Evolutionary conservation across 2,888 invertebrate genomes (phyloP).

Genomic region (Callinectes sapidus): DNA sequence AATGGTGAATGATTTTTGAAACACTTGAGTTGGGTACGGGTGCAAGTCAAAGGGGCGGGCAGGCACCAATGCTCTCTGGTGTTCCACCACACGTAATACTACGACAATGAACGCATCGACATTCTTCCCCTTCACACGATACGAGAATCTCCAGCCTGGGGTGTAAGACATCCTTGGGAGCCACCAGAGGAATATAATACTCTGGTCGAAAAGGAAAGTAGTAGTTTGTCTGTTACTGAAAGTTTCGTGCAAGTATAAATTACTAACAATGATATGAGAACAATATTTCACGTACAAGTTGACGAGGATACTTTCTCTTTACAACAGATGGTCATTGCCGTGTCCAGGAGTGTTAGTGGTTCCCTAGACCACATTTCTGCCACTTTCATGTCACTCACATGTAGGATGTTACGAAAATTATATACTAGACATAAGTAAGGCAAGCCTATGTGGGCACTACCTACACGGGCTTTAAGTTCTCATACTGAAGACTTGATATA

Average conservation of each 20-base stretch:
- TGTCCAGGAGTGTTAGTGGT: neutral
- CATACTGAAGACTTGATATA: neutral
- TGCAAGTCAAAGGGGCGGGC: neutral
- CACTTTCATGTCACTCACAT: neutral
- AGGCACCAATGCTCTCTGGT: neutral
- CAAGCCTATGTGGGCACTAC: slow-evolving; percentile 22
- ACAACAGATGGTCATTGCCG: neutral
- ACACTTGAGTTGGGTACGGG: neutral
- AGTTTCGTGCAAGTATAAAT: neutral
- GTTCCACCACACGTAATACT: neutral
- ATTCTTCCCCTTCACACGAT: neutral
- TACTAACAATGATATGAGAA: neutral
- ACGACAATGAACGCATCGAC: neutral
- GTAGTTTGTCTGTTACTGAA: neutral
- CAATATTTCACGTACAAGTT: slow-evolving; percentile 4
- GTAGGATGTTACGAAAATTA: neutral
- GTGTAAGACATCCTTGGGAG: neutral
- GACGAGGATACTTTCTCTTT: slow-evolving; percentile 1
- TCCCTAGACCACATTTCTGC: neutral
- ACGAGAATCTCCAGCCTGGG: neutral
- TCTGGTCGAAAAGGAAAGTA: neutral
- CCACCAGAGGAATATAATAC: neutral
- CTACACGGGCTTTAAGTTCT: slow-evolving; percentile 11
- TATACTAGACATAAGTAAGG: slow-evolving; percentile 20
- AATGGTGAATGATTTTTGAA: neutral